These are phyloP conservation scores for Ormyrus nitidulus DNA, from an alignment of 2,888 invertebrate species.

Conservation along the genomic window DNA sequence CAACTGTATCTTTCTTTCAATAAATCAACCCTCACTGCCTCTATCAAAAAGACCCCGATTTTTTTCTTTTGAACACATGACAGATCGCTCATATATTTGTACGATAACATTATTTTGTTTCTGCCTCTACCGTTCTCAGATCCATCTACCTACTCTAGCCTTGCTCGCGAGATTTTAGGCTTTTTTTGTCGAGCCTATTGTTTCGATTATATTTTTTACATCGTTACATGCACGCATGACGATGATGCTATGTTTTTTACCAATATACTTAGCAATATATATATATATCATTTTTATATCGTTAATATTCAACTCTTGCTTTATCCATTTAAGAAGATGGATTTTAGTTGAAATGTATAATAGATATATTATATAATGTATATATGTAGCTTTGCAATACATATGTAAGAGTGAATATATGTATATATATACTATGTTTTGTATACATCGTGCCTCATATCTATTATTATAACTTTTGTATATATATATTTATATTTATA, in stretches of 20 bases:
- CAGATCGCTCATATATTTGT: slow-evolving; percentile 73
- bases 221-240: slow-evolving; percentile 64
- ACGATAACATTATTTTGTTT: slow-evolving; percentile 68
- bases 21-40: slow-evolving; percentile 63
- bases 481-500: slow-evolving; percentile 53
- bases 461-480: slow-evolving; percentile 57
- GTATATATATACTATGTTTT: slow-evolving; percentile 56
- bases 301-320: slow-evolving; percentile 51
- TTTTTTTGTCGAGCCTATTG: slow-evolving; percentile 70
- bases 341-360: slow-evolving; percentile 53
- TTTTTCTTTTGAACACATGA: slow-evolving; percentile 72
- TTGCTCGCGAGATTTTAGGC: slow-evolving; percentile 72
- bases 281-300: slow-evolving; percentile 56
- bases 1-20: slow-evolving; percentile 67
- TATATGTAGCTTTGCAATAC: slow-evolving; percentile 55
- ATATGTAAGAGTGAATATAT: slow-evolving; percentile 49
- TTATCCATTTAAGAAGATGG: slow-evolving; percentile 33
- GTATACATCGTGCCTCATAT: slow-evolving; percentile 61
- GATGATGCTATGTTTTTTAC: slow-evolving; percentile 59
- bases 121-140: slow-evolving; percentile 61
- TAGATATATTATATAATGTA: slow-evolving; percentile 55
- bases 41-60: slow-evolving; percentile 64
- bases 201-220: slow-evolving; percentile 55
- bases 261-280: slow-evolving; percentile 57
- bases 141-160: slow-evolving; percentile 73